Conservation (phyloP, 92 coral and sea anemone genomes). For the Parazoanthus swiftii region DNA sequence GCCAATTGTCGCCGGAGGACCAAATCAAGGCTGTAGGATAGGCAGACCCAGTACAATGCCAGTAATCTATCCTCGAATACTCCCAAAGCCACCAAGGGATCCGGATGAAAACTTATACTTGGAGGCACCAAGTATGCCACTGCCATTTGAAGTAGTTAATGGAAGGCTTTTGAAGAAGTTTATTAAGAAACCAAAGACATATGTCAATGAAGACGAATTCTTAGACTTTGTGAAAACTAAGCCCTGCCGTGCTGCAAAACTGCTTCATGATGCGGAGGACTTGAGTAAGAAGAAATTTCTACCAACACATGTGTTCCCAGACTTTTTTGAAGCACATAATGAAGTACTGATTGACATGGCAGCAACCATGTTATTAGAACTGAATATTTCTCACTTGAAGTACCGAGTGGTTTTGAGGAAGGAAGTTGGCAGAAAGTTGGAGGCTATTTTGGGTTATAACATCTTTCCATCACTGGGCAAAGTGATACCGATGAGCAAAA, state of each 20-base stretch:
- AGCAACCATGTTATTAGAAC: not conserved
- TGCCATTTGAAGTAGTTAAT: slow-evolving; percentile 35
- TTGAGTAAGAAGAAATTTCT: slow-evolving; percentile 30
- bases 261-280: slow-evolving; percentile 33
- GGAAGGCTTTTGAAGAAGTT: slow-evolving; percentile 17
- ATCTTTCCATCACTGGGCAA: slow-evolving; percentile 35
- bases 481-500: not conserved
- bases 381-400: slow-evolving; percentile 16
- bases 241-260: slow-evolving; percentile 18
- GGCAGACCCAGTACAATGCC: not conserved
- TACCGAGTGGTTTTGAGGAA: slow-evolving; percentile 23
- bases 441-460: slow-evolving; percentile 30
- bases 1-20: not conserved
- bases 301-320: slow-evolving; percentile 33
- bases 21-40: slow-evolving; percentile 1
- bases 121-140: slow-evolving; percentile 23
- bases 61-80: slow-evolving; percentile 28
- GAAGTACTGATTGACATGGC: slow-evolving; percentile 9
- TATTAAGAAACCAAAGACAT: slow-evolving; percentile 21
- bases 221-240: slow-evolving; percentile 31
- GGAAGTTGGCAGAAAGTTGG: slow-evolving; percentile 34
- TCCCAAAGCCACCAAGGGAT: slow-evolving; percentile 21
- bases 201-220: slow-evolving; percentile 12
- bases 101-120: not conserved
- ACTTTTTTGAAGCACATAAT: slow-evolving; percentile 15